A percentile compares a stretch with the other conserved stretches of the same genome.
Evolutionary conservation across 2,888 invertebrate genomes (phyloP).

Genomic region (Notodromas monacha): DNA sequence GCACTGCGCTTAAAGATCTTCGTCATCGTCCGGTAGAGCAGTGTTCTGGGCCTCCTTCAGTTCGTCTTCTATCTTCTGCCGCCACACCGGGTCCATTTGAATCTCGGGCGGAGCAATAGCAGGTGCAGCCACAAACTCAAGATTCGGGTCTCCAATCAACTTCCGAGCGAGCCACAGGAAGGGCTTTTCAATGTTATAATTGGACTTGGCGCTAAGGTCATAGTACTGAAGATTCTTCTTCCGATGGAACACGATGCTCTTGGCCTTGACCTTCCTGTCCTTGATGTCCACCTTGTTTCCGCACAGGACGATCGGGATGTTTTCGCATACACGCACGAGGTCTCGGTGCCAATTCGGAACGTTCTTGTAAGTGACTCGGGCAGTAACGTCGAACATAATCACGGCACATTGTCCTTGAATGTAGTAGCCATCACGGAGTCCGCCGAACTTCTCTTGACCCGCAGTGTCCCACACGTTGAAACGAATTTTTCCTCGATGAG

Average conservation of each 20-base stretch:
- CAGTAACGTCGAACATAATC: conserved; percentile 98
- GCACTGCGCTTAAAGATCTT: conserved; percentile 42
- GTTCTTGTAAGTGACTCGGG: conserved; percentile 96
- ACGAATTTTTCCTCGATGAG: conserved; percentile 77
- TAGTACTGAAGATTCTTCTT: conserved; percentile 99
- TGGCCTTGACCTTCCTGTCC: conserved; percentile 97
- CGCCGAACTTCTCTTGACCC: conserved; percentile 97
- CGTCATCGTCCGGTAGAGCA: conserved; percentile 87
- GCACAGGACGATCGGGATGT: conserved; percentile 97
- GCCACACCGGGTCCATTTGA: conserved; percentile 88
- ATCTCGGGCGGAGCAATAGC: conserved; percentile 94
- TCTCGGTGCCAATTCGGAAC: conserved; percentile 99
- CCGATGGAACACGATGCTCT: conserved; percentile 92
- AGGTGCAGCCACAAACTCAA: conserved; percentile 96
- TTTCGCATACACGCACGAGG: conserved; percentile 92
- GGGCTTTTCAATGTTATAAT: conserved; percentile 99
- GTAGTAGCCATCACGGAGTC: conserved; percentile 91
- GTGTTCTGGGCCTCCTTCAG: conserved; percentile 57
- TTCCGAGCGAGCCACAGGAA: conserved; percentile 97
- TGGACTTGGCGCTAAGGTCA: conserved; percentile 96
- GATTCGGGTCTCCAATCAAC: conserved; percentile 86
- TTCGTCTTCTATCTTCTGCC: conserved; percentile 26
- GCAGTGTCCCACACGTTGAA: conserved; percentile 99
- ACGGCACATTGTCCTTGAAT: conserved; percentile 68
- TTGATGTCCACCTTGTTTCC: conserved; percentile 99